These are phyloP conservation scores for Aromia moschata DNA, from an alignment of 2,888 invertebrate species.

Conservation along the genomic window DNA sequence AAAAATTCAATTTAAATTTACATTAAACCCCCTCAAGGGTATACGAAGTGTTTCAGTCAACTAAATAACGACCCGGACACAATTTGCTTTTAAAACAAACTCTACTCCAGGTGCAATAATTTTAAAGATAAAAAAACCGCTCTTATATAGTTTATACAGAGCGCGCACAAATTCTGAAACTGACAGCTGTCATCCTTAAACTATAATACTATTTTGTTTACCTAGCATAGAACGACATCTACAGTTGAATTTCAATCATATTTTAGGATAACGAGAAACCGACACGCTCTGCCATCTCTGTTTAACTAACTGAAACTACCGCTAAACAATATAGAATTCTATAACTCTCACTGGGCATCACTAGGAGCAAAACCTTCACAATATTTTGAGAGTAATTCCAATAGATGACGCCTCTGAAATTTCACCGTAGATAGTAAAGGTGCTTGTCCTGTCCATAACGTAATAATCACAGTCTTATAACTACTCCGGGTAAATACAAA, in stretches of 20 bases:
- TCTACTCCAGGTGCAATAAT: constrained; percentile 21
- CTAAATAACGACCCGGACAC: background rate
- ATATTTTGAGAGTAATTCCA: too few species aligned
- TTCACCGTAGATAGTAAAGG: too few species aligned
- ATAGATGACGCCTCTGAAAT: too few species aligned
- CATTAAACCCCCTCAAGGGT: constrained; percentile 3
- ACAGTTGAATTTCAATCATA: constrained; percentile 23
- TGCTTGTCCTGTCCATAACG: too few species aligned
- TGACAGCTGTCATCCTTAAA: constrained; percentile 44
- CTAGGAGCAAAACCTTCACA: too few species aligned
- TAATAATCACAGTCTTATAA: too few species aligned
- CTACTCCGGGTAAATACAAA: too few species aligned
- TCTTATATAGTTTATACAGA: constrained; percentile 36
- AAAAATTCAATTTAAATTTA: constrained; percentile 34
- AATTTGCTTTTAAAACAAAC: constrained; percentile 22
- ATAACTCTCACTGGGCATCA: too few species aligned
- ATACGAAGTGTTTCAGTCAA: background rate
- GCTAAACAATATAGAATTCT: background rate
- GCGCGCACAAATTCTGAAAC: constrained; percentile 47
- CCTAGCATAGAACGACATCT: constrained; percentile 40
- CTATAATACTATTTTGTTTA: constrained; percentile 41
- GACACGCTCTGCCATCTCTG: constrained; percentile 4
- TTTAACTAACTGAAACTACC: background rate
- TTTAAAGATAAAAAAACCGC: constrained; percentile 30
- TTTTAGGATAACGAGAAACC: constrained; percentile 1